Evolutionary conservation across 2,888 invertebrate genomes (phyloP), one percentile per base, ranked within the genome.

Genomic region (Clusia tigrina): DNA sequence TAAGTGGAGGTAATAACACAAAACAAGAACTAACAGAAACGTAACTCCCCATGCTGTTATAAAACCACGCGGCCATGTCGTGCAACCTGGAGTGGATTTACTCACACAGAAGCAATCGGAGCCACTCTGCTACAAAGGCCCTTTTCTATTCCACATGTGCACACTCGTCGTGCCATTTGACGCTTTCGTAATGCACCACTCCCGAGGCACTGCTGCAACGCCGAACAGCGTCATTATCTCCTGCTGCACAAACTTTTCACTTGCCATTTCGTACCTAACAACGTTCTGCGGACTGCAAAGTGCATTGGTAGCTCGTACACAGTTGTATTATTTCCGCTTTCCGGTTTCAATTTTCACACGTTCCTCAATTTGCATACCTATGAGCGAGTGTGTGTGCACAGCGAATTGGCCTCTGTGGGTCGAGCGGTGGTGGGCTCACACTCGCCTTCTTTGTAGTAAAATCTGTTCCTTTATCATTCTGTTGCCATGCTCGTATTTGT

Each of bases 401-500:
- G 6, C 32, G 6, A 32, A 32, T 32, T 12, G 12, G 32, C 32
- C 5, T 32, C 6, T 5, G 32, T 9, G 32, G 32, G 32, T 32
- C 12, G 32, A 32, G n/a, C n/a, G n/a, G n/a, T n/a, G n/a, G n/a
- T n/a, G n/a, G n/a, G 32, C 32, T 32, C 6, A 6, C 32, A 12
- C 32, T 32, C 12, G 32, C 12, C 6, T 32, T 32, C 6, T 32
- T 32, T 12, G 6, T 32, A 32, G 32, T 12, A 32, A 32, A 12
- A 6, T 10, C 22, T 48, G 48, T 48, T 48, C 48, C 15, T 48
- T 48, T 48, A 48, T 48, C 48, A 48, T 48, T 20, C 15, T 22
- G 22, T 48, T 48, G 48, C 48, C 32, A 32, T 32, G 42, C n/a
- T 42, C 42, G 32, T 32, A 32, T 32, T 6, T 42, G n/a, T 42